Percentiles rank a stretch among this genome's conserved stretches.
These are phyloP conservation scores for Pocillopora meandrina DNA, from an alignment of 92 coral and sea anemone genomes.

Conservation along the genomic window DNA sequence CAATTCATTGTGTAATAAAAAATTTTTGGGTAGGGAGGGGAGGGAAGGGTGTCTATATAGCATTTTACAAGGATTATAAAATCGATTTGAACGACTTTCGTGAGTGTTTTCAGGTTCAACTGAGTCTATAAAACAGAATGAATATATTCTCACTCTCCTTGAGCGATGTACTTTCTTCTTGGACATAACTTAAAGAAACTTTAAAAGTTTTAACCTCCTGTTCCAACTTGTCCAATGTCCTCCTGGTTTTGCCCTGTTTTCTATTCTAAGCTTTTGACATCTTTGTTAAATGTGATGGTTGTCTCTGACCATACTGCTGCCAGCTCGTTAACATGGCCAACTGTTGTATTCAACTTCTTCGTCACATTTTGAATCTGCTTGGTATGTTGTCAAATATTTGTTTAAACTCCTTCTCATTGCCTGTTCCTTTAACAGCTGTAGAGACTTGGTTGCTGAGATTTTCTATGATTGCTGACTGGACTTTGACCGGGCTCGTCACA, in stretches of 20 bases:
- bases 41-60: too few relatives aligned
- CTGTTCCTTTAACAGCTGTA: constrained; percentile 27
- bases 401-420: constrained; percentile 22
- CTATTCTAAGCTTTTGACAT: constrained; percentile 21
- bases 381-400: constrained; percentile 19
- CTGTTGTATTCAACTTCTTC: constrained; percentile 29
- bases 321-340: constrained; percentile 43
- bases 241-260: constrained; percentile 25
- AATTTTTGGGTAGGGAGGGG: too few relatives aligned
- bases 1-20: too few relatives aligned
- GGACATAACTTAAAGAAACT: background rate
- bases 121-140: background rate
- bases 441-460: constrained; percentile 62
- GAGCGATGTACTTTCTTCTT: background rate
- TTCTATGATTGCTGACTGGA: constrained; percentile 43
- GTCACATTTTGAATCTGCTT: constrained; percentile 21
- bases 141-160: constrained; percentile 3
- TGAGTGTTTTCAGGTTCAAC: background rate
- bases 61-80: background rate
- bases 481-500: too few relatives aligned
- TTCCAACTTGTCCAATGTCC: constrained; percentile 21
- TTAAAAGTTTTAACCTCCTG: constrained; percentile 2
- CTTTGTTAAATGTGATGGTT: constrained; percentile 22
- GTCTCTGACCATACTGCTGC: constrained; percentile 61
- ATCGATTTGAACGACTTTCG: background rate